phyloP scores from a whole-genome alignment of 1,140 invertebrate species.

The Acromyrmex heyeri region DNA sequence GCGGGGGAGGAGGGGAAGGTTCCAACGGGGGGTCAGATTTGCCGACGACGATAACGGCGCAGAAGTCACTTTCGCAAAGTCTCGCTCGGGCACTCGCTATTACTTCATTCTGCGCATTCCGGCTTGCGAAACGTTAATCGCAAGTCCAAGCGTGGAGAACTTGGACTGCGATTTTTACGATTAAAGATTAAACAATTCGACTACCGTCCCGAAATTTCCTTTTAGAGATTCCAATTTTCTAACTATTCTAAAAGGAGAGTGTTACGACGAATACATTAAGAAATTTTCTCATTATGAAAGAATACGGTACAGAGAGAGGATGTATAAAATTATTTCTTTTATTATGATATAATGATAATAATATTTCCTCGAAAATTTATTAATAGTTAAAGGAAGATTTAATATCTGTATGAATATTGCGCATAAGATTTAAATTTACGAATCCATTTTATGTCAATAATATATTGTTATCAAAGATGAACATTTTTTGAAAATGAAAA shows the following conservation, averaged over 20 bases:
- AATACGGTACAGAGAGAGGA: neutral
- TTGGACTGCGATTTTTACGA: conserved; percentile 49
- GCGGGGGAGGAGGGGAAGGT: neutral
- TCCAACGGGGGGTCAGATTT: conserved; percentile 42
- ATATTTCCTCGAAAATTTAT: neutral
- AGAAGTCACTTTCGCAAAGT: conserved; percentile 74
- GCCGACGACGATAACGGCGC: conserved; percentile 69
- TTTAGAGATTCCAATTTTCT: neutral
- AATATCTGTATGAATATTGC: neutral
- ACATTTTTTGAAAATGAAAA: too few relatives aligned
- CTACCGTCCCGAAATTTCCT: neutral
- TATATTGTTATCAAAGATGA: too few relatives aligned
- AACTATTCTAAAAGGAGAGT: neutral
- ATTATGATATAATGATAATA: neutral
- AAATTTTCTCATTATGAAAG: neutral
- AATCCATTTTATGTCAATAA: neutral
- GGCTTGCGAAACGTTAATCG: conserved; percentile 71
- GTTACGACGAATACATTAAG: neutral
- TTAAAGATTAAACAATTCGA: conserved; percentile 1
- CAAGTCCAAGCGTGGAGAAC: conserved; percentile 62
- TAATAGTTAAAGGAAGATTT: neutral
- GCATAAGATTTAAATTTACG: neutral
- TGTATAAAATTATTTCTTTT: neutral
- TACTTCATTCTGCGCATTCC: conserved; percentile 79
- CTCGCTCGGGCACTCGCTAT: conserved; percentile 70